Evolutionary conservation across 2,113 vertebrate genomes (phyloP).

Genomic region (Nymphicus hollandicus): DNA sequence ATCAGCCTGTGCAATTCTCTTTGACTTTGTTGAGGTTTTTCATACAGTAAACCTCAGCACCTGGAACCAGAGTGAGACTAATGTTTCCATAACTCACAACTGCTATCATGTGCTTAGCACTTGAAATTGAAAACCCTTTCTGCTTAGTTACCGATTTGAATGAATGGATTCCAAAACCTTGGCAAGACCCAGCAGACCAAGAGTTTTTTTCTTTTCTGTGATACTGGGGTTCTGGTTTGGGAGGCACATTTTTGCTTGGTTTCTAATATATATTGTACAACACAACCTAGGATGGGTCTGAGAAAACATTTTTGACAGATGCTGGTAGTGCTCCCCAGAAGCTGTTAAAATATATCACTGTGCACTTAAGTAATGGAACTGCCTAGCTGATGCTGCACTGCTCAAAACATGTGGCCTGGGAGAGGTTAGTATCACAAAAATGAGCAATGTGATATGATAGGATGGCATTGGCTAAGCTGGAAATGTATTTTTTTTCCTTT

Average conservation of each 20-base stretch:
- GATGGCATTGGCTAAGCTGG: neutral
- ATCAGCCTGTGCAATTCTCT: neutral
- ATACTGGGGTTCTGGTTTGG: neutral
- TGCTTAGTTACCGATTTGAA: neutral
- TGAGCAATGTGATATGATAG: neutral
- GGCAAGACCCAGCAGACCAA: neutral
- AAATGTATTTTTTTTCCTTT: neutral
- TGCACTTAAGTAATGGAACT: neutral
- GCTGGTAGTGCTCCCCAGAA: neutral
- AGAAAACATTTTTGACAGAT: neutral
- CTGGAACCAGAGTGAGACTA: neutral
- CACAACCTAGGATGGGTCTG: neutral
- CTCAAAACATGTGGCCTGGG: neutral
- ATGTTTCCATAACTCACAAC: neutral
- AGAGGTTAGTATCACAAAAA: neutral
- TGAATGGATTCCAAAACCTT: neutral
- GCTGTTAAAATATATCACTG: neutral
- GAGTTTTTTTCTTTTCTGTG: neutral
- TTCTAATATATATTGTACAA: neutral
- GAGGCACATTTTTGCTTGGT: neutral
- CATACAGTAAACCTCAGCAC: neutral
- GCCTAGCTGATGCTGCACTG: neutral
- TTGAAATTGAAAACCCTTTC: neutral
- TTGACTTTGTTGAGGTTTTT: neutral
- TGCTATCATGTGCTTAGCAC: neutral